These are phyloP conservation scores for Papilio gigon DNA, from an alignment of 2,888 invertebrate species.

Conservation along the genomic window DNA sequence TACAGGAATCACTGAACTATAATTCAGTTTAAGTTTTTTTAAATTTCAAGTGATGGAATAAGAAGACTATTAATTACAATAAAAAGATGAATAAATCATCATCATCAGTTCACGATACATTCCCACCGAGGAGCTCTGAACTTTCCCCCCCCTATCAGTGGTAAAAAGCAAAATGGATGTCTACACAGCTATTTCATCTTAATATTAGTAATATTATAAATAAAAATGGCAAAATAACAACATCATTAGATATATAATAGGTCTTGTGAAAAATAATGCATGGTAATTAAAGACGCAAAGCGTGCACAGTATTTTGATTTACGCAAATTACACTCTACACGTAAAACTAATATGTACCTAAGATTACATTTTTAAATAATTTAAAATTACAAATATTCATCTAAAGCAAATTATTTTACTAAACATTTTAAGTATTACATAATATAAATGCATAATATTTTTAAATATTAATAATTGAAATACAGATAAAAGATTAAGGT, in stretches of 20 bases:
- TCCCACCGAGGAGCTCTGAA: no score
- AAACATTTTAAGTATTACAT: neutral
- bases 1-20: no score
- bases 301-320: neutral
- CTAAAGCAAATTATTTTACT: neutral
- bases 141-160: no score
- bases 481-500: neutral
- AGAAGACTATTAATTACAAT: no score
- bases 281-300: neutral
- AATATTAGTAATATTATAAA: no score
- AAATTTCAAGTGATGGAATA: no score
- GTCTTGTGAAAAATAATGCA: neutral
- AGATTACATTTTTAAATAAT: neutral
- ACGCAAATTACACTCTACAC: neutral
- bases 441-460: slow-evolving; percentile 11
- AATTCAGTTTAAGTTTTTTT: no score
- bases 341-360: neutral
- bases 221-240: neutral
- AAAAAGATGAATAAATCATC: no score
- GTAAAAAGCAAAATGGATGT: no score
- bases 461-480: slow-evolving; percentile 9
- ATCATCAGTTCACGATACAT: no score
- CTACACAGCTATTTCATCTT: no score
- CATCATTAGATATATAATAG: neutral
- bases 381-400: neutral